Evolutionary conservation across 2,113 vertebrate genomes (phyloP).

Genomic region (Empidonax alnorum): DNA sequence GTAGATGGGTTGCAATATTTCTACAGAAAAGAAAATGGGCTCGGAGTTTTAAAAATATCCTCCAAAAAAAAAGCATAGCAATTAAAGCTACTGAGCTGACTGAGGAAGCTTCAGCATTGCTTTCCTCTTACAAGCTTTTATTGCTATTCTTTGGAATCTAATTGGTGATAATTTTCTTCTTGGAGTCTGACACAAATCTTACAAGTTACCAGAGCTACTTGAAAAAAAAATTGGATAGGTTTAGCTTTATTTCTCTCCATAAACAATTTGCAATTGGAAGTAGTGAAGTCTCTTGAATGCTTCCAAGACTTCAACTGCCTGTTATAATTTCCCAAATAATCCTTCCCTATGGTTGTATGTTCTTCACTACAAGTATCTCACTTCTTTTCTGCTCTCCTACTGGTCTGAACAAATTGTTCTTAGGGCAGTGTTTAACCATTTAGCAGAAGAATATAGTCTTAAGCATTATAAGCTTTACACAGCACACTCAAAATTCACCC

Average conservation of each 20-base stretch:
- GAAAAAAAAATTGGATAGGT: neutral
- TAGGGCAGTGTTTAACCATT: slow-evolving; percentile 1
- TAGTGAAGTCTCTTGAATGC: neutral
- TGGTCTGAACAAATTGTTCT: neutral
- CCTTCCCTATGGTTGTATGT: neutral
- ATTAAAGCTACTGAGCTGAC: neutral
- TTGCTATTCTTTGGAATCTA: slow-evolving; percentile 13
- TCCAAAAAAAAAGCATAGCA: neutral
- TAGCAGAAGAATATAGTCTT: neutral
- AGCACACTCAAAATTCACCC: neutral
- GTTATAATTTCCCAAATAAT: neutral
- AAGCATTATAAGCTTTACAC: neutral
- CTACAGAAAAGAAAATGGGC: neutral
- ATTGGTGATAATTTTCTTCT: slow-evolving; percentile 25
- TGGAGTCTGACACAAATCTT: slow-evolving; percentile 16
- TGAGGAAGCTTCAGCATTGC: neutral
- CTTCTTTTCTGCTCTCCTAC: neutral
- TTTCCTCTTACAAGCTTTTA: slow-evolving; percentile 13
- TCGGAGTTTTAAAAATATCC: neutral
- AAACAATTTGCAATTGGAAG: neutral
- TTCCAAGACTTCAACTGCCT: neutral
- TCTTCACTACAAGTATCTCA: neutral
- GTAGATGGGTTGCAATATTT: neutral
- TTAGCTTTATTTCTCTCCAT: slow-evolving; percentile 8
- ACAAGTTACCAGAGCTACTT: neutral